Percentiles rank a stretch among this genome's conserved stretches.
Evolutionary conservation across 1,140 invertebrate species (phyloP).

Genomic region (Protaetia brevitarsis): DNA sequence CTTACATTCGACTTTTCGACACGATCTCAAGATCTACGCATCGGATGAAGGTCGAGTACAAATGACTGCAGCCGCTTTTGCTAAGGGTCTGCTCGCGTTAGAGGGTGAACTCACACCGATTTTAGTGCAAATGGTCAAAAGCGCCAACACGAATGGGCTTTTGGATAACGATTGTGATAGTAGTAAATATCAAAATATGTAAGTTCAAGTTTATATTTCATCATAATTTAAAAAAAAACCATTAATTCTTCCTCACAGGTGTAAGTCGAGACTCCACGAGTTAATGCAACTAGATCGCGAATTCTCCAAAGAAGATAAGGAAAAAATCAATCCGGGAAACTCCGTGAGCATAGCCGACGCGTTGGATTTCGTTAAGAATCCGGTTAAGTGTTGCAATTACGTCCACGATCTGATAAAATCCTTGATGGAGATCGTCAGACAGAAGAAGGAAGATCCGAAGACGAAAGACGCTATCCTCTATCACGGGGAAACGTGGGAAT

Average conservation of each 20-base stretch:
- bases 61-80: conserved; percentile 99
- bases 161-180: conserved; percentile 97
- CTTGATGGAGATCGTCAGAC: conserved; percentile 78
- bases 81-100: conserved; percentile 93
- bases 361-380: conserved; percentile 94
- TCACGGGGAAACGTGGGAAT: conserved; percentile 98
- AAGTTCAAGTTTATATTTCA: conserved; percentile 50
- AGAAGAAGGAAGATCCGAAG: conserved; percentile 84
- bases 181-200: conserved; percentile 94
- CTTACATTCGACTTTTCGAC: conserved; percentile 96
- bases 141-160: conserved; percentile 96
- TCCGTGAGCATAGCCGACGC: conserved; percentile 85
- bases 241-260: conserved; percentile 57
- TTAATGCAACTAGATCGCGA: conserved; percentile 89
- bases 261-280: conserved; percentile 91
- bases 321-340: conserved; percentile 84
- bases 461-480: conserved; percentile 91
- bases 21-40: conserved; percentile 99
- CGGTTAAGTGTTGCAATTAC: conserved; percentile 87
- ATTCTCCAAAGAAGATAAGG: conserved; percentile 81
- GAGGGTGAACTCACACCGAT: conserved; percentile 99
- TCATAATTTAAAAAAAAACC: not conserved
- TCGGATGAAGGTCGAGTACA: conserved; percentile 98
- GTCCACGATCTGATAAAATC: conserved; percentile 84
- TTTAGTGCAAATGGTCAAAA: conserved; percentile 99